A percentile compares a stretch with the other conserved stretches of the same genome.
Evolutionary conservation across 2,113 vertebrate genomes (phyloP).

Genomic region (Sisor rabdophorus): DNA sequence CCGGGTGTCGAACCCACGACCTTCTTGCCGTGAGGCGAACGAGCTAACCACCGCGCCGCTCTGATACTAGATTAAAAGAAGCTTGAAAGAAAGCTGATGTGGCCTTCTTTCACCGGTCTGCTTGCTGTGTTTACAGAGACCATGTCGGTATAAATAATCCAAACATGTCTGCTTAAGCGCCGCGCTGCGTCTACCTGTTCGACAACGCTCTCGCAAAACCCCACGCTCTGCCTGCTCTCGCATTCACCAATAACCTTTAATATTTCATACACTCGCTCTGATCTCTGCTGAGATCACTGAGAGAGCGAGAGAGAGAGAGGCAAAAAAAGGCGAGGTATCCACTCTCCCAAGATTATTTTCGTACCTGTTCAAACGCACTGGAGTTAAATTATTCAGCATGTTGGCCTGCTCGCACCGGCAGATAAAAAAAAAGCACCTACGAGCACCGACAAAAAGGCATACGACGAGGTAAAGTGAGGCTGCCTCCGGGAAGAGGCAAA

Average conservation of each 20-base stretch:
- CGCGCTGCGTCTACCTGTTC: conserved; percentile 47
- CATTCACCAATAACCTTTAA: conserved; percentile 72
- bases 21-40: no score
- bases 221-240: conserved; percentile 56
- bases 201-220: conserved; percentile 53
- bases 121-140: conserved; percentile 55
- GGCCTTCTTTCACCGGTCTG: conserved; percentile 45
- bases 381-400: conserved; percentile 85
- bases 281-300: conserved; percentile 66
- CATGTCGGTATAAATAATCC: conserved; percentile 52
- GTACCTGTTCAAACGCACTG: conserved; percentile 90
- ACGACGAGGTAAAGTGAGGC: conserved; percentile 45
- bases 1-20: no score
- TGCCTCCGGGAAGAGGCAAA: conserved; percentile 44
- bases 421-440: conserved; percentile 78
- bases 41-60: no score
- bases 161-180: conserved; percentile 39
- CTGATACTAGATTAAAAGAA: no score
- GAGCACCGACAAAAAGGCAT: conserved; percentile 64
- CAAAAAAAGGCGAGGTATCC: conserved; percentile 45
- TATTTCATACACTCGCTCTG: conserved; percentile 72
- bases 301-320: conserved; percentile 49
- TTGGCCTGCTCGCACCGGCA: conserved; percentile 65
- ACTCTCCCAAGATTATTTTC: conserved; percentile 74
- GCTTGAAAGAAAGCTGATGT: not conserved